Conservation (phyloP, 2,113 vertebrate species). For the Eubucco bourcierii region DNA sequence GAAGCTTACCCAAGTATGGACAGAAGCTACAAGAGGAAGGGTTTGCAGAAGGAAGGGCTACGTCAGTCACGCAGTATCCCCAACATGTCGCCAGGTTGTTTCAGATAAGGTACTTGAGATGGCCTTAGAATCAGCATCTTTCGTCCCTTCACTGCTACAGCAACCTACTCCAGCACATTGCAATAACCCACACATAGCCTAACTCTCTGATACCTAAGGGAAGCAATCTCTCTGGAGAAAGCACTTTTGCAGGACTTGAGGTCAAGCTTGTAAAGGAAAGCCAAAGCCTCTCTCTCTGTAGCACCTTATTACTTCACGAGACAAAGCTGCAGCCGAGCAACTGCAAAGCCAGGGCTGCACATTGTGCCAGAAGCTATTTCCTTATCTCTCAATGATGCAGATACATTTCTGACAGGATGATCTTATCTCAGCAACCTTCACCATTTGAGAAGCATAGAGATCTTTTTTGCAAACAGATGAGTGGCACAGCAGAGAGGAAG, state of each 20-base stretch:
- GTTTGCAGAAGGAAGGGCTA: too few species aligned
- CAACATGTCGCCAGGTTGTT: not conserved
- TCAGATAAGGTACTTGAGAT: not conserved
- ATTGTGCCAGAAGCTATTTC: not conserved
- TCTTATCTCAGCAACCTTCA: not conserved
- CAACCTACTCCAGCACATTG: not conserved
- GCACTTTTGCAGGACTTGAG: not conserved
- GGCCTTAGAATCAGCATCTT: not conserved
- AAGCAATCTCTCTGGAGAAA: not conserved
- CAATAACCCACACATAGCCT: not conserved
- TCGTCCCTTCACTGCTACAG: not conserved
- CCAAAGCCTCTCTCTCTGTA: not conserved
- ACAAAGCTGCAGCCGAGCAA: not conserved
- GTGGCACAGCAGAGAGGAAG: not conserved
- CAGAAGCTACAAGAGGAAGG: not conserved
- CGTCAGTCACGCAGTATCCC: fast-evolving
- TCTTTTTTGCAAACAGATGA: not conserved
- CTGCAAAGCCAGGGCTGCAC: not conserved
- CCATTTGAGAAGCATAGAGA: not conserved
- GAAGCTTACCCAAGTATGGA: not conserved
- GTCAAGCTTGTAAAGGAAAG: not conserved
- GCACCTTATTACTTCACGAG: not conserved
- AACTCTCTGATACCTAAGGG: not conserved
- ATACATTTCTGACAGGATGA: not conserved
- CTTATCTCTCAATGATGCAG: fast-evolving